These are phyloP conservation scores for Aphodius sticticus DNA, from an alignment of 2,888 invertebrate genomes.

Conservation along the genomic window DNA sequence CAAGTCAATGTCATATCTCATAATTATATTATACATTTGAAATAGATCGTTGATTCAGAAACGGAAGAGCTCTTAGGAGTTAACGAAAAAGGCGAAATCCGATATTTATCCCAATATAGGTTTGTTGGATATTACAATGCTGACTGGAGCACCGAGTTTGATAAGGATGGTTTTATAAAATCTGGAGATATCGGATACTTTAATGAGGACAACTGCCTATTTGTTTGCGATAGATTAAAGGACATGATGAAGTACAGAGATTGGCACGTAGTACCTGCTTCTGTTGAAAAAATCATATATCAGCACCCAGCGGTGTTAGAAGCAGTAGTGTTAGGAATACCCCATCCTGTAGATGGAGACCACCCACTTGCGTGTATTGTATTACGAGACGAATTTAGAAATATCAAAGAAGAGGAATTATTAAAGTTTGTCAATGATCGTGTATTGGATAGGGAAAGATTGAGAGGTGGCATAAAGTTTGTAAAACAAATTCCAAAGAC, in stretches of 20 bases:
- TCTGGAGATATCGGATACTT: constrained; percentile 51
- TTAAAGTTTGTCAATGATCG: constrained; percentile 37
- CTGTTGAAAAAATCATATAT: constrained; percentile 46
- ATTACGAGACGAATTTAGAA: constrained; percentile 27
- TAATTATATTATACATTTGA: neutral
- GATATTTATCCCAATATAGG: constrained; percentile 52
- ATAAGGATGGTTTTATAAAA: constrained; percentile 49
- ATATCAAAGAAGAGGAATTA: constrained; percentile 35
- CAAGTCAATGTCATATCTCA: neutral
- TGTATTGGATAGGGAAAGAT: constrained; percentile 41
- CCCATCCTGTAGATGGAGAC: constrained; percentile 41
- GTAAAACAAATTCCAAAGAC: constrained; percentile 41
- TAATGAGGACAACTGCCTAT: constrained; percentile 49
- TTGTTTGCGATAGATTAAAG: constrained; percentile 48
- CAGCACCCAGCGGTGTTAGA: constrained; percentile 48
- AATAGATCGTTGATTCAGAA: constrained; percentile 47
- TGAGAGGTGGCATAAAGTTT: constrained; percentile 43
- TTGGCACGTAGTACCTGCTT: constrained; percentile 51
- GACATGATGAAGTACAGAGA: constrained; percentile 51
- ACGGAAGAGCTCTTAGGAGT: constrained; percentile 59
- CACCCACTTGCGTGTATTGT: constrained; percentile 40
- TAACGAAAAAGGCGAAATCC: constrained; percentile 61
- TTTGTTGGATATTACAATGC: constrained; percentile 43
- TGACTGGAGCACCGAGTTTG: constrained; percentile 37
- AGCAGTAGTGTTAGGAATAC: constrained; percentile 49